Conservation (phyloP, 1,140 invertebrate species). For the Drosophila ohnishii region DNA sequence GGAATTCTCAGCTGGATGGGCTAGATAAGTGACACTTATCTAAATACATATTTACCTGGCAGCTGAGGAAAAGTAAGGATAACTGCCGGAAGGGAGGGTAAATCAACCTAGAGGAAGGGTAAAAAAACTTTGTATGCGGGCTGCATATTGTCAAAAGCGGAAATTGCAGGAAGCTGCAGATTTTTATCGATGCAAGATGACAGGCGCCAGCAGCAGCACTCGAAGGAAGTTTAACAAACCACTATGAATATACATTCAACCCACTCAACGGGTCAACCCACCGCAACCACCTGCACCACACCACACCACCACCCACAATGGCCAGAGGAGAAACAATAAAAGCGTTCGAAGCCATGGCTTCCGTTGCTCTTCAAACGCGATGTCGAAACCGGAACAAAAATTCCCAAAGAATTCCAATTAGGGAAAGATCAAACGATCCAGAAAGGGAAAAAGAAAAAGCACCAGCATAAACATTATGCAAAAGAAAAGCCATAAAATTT, state of each 20-base stretch:
- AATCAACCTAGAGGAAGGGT: not conserved
- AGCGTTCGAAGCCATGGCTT: constrained; percentile 42
- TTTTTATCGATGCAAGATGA: constrained; percentile 67
- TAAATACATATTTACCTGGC: constrained; percentile 75
- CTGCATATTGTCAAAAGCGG: constrained; percentile 60
- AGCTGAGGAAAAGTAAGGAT: not conserved
- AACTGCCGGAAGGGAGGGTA: not conserved
- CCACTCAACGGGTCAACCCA: not conserved
- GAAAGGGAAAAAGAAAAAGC: constrained; percentile 23
- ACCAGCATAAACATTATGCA: constrained; percentile 27
- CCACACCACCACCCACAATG: constrained; percentile 30
- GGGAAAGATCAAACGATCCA: constrained; percentile 48
- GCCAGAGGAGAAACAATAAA: constrained; percentile 31
- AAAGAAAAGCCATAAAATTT: constrained; percentile 42
- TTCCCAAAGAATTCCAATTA: constrained; percentile 41
- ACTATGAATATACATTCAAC: constrained; percentile 22
- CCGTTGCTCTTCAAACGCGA: constrained; percentile 40
- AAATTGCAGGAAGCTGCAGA: constrained; percentile 57
- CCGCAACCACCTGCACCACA: constrained; percentile 26
- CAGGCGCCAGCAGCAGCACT: constrained; percentile 64
- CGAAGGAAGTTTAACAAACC: constrained; percentile 42
- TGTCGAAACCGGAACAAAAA: constrained; percentile 61
- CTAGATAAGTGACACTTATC: constrained; percentile 73
- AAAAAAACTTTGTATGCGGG: constrained; percentile 41
- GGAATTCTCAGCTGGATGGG: constrained; percentile 19